Evolutionary conservation across 30 jellyfish, hydroid and myxozoan species (phyloP).

Genomic region (Hydra vulgaris): DNA sequence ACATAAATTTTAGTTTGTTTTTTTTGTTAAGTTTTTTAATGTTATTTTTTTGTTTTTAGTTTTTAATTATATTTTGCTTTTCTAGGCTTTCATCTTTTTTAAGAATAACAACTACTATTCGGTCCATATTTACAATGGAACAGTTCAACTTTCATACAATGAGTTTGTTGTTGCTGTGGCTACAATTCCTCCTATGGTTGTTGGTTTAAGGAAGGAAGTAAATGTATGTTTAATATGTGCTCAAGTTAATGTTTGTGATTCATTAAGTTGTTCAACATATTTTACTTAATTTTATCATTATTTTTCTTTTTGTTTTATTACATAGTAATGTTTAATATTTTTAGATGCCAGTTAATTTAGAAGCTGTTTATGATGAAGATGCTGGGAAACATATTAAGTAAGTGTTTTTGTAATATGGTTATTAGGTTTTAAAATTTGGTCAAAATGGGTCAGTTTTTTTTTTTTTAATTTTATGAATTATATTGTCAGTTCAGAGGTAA

Average conservation of each 20-base stretch:
- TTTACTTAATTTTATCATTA: too few species aligned
- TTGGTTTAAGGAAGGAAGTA: neutral
- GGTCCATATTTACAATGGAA: neutral
- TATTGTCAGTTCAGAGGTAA: too few species aligned
- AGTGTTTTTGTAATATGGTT: too few species aligned
- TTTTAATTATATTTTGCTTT: neutral
- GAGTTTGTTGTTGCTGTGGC: neutral
- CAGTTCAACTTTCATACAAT: neutral
- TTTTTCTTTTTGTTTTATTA: too few species aligned
- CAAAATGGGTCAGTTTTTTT: too few species aligned
- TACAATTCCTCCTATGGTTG: neutral
- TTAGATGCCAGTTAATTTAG: neutral
- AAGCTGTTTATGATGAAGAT: neutral
- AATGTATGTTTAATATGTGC: neutral
- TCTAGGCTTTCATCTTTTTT: neutral
- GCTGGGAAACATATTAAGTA: neutral
- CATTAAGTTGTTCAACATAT: too few species aligned
- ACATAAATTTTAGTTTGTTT: too few species aligned
- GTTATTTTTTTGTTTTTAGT: neutral
- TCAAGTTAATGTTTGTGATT: too few species aligned
- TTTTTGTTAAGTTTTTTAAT: neutral
- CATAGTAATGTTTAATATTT: too few species aligned
- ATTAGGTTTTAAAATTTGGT: neutral
- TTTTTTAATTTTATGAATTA: too few species aligned
- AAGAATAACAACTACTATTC: neutral